Percentiles rank a stretch among this genome's conserved stretches.
phyloP scores from a whole-genome alignment of 2,888 invertebrate species.

The Itoplectis maculator region DNA sequence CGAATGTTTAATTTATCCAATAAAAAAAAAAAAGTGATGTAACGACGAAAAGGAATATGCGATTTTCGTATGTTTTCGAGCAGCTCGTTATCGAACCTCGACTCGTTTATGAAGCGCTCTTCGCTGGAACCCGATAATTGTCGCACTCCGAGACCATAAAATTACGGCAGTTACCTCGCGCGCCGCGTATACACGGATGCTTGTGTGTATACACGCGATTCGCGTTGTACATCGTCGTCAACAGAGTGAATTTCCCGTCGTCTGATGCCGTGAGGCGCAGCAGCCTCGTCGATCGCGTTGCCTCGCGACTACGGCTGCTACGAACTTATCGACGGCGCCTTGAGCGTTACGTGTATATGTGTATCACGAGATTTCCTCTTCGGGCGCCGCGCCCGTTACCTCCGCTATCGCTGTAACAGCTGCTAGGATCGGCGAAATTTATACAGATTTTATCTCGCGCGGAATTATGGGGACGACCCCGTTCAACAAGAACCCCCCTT shows the following conservation, averaged over 20 bases:
- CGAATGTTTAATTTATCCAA: neutral
- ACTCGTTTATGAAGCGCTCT: neutral
- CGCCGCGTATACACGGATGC: neutral
- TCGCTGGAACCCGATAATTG: conserved; percentile 25
- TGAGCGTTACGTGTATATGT: conserved; percentile 31
- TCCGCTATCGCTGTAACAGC: conserved; percentile 38
- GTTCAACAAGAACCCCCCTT: conserved; percentile 20
- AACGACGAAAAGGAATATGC: neutral
- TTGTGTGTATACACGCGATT: conserved; percentile 25
- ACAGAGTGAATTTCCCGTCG: neutral
- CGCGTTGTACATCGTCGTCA: conserved; percentile 17
- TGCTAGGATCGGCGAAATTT: conserved; percentile 46
- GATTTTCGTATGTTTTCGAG: neutral
- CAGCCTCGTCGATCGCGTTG: neutral
- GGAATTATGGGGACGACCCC: conserved; percentile 29
- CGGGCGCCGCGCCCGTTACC: conserved; percentile 34
- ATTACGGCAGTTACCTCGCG: conserved; percentile 28
- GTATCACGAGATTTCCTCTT: conserved; percentile 32
- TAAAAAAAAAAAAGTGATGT: neutral
- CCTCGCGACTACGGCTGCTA: conserved; percentile 4
- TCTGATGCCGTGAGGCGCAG: neutral
- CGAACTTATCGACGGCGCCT: conserved; percentile 40
- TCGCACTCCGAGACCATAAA: conserved; percentile 20
- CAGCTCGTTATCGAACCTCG: conserved; percentile 8
- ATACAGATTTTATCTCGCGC: conserved; percentile 51